phyloP scores from a whole-genome alignment of 2,113 vertebrate genomes.

The Ciconia stormi region DNA sequence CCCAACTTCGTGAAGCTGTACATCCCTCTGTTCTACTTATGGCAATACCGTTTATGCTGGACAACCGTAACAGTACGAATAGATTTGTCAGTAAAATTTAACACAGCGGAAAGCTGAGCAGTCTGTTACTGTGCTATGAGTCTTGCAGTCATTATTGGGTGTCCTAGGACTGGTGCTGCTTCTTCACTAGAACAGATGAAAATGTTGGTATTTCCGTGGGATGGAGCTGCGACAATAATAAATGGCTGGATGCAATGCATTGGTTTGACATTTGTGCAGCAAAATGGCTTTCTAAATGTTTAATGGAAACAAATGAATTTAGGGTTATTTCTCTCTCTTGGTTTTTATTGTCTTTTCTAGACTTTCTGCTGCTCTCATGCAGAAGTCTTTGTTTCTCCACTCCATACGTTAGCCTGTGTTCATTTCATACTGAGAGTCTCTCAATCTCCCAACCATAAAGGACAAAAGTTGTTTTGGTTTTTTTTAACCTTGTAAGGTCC shows the following conservation, averaged over 20 bases:
- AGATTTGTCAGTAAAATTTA: background rate
- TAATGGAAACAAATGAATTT: background rate
- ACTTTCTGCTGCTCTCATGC: background rate
- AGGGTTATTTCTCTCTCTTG: background rate
- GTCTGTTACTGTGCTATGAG: background rate
- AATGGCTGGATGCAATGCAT: background rate
- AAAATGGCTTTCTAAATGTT: background rate
- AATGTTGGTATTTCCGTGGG: background rate
- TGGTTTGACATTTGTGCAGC: background rate
- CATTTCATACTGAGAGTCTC: background rate
- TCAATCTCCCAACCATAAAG: background rate
- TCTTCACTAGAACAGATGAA: background rate
- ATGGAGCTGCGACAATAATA: background rate
- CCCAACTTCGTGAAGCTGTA: background rate
- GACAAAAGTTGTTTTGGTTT: background rate
- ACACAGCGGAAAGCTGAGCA: background rate
- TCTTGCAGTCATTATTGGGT: background rate
- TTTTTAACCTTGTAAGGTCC: background rate
- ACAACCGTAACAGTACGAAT: background rate
- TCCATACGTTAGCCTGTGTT: background rate
- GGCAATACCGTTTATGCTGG: background rate
- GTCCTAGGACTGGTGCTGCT: background rate
- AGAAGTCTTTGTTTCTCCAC: background rate
- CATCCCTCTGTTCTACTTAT: background rate
- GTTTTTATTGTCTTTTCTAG: background rate